Conservation (phyloP, 2,797 vertebrate genomes). For the Taeniopygia guttata region DNA sequence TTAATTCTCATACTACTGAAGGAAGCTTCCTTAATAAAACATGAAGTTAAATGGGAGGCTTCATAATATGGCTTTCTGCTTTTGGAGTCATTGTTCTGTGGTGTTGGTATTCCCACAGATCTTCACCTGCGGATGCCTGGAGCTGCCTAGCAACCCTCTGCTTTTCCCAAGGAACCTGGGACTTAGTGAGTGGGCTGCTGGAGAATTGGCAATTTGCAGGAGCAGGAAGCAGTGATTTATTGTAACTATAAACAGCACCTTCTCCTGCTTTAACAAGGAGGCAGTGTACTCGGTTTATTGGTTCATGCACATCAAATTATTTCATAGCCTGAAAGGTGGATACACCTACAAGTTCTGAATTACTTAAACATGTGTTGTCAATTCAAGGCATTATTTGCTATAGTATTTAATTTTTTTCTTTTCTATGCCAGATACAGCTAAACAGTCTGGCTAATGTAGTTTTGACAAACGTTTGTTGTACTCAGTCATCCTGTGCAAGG, state of each 20-base stretch:
- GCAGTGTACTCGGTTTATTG: not conserved
- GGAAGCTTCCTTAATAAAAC: not conserved
- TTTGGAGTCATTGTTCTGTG: not conserved
- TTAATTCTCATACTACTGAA: not conserved
- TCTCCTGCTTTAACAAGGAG: not conserved
- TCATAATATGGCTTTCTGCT: not conserved
- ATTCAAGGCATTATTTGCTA: not conserved
- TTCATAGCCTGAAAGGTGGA: not conserved
- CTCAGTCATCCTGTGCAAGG: not conserved
- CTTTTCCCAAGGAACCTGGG: not conserved
- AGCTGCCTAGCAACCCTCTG: constrained; percentile 30
- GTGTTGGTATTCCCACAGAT: not conserved
- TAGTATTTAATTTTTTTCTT: not conserved
- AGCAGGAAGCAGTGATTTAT: constrained; percentile 21
- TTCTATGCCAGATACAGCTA: not conserved
- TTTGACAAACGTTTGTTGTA: not conserved
- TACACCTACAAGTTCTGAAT: not conserved
- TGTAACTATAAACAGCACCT: not conserved
- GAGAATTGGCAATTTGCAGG: constrained; percentile 1
- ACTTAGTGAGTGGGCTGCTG: not conserved
- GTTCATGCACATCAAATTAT: not conserved
- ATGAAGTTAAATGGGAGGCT: not conserved
- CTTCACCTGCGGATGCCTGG: not conserved
- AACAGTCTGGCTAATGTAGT: not conserved
- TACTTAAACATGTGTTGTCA: not conserved